phyloP scores from a whole-genome alignment of 2,797 vertebrate species.

The Danio albolineatus region DNA sequence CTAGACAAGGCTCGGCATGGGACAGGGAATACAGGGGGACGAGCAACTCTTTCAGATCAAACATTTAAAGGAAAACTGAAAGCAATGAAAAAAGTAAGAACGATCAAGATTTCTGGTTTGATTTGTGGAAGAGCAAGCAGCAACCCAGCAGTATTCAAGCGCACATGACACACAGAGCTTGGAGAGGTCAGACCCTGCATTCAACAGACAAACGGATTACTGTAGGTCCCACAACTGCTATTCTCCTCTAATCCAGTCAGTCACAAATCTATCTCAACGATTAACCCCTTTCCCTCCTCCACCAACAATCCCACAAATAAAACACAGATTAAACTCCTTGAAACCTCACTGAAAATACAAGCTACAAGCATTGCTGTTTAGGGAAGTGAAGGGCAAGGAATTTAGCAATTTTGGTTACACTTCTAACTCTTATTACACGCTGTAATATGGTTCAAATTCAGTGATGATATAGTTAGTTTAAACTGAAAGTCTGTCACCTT shows the following conservation, averaged over 20 bases:
- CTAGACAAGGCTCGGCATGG: background rate
- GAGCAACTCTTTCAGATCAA: background rate
- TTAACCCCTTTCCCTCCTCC: constrained; percentile 71
- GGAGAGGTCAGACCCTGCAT: constrained; percentile 23
- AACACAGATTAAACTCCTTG: constrained; percentile 63
- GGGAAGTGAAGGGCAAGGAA: background rate
- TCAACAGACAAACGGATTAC: constrained; percentile 67
- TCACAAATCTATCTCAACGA: constrained; percentile 74
- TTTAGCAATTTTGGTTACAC: background rate
- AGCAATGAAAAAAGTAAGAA: background rate
- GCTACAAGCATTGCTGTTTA: background rate
- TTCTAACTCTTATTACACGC: background rate
- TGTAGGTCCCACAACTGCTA: constrained; percentile 65
- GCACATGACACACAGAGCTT: constrained; percentile 31
- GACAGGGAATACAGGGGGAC: background rate
- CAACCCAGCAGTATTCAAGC: constrained; percentile 8
- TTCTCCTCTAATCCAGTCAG: constrained; percentile 75
- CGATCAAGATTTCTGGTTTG: background rate
- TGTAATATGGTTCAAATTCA: background rate
- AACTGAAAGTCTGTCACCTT: background rate
- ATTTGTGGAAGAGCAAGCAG: background rate
- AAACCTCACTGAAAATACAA: constrained; percentile 44
- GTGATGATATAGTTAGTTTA: background rate
- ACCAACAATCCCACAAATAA: constrained; percentile 66
- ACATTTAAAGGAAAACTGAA: background rate